Evolutionary conservation across 30 jellyfish, hydroid and myxozoan species (phyloP).

Genomic region (Aurelia aurita complex sp. Pacific): DNA sequence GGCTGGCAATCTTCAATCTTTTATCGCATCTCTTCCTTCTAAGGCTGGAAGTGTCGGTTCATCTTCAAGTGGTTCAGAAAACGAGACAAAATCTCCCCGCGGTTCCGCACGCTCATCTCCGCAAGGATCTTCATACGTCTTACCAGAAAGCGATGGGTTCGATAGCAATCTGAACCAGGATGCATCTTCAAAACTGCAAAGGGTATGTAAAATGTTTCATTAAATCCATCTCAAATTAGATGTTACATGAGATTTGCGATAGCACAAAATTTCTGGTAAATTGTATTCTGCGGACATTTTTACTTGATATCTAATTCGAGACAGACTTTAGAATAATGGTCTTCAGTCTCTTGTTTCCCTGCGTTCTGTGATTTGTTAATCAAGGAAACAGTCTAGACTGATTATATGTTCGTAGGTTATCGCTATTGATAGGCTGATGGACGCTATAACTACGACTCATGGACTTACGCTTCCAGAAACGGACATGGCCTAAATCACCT

Average conservation of each 20-base stretch:
- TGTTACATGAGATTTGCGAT: too few species aligned
- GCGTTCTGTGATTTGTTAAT: too few species aligned
- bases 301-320: neutral
- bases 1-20: neutral
- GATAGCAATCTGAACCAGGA: neutral
- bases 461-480: too few species aligned
- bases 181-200: neutral
- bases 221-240: too few species aligned
- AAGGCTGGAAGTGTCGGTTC: neutral
- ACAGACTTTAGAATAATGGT: neutral
- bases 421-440: too few species aligned
- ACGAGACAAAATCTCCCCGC: constrained; percentile 15
- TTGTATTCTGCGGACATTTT: neutral
- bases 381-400: too few species aligned
- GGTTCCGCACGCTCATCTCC: constrained; percentile 44
- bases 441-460: too few species aligned
- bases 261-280: too few species aligned
- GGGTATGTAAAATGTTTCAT: neutral
- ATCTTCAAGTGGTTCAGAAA: constrained; percentile 13
- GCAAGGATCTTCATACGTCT: constrained; percentile 39
- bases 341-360: too few species aligned
- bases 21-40: neutral
- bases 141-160: constrained; percentile 8
- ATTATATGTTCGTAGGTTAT: too few species aligned
- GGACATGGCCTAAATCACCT: too few species aligned